Conservation (phyloP, 2,888 invertebrate genomes). For the Coleophora flavipennella region DNA sequence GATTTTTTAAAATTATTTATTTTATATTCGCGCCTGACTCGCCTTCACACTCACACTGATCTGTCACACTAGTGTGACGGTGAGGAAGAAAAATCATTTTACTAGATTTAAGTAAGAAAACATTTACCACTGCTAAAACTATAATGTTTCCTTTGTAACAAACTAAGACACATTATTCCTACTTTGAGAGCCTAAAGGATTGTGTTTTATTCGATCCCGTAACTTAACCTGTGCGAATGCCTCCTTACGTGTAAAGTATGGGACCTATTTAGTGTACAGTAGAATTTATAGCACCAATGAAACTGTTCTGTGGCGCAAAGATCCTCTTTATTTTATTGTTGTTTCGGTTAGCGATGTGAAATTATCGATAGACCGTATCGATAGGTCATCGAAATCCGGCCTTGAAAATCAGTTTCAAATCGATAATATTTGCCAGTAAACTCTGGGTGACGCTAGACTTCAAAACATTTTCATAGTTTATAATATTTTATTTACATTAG, state of each 20-base stretch:
- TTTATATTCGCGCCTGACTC: no score
- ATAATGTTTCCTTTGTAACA: background rate
- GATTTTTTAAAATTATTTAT: no score
- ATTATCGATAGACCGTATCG: background rate
- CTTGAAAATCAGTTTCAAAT: background rate
- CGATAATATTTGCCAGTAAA: no score
- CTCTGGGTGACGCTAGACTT: no score
- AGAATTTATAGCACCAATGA: constrained; percentile 26
- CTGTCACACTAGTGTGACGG: no score
- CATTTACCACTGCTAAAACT: no score
- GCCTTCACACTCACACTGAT: no score
- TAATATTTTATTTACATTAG: no score
- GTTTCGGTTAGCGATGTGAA: background rate
- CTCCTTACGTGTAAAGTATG: constrained; percentile 22
- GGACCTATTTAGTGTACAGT: constrained; percentile 25
- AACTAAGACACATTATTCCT: background rate
- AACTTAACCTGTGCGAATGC: constrained; percentile 4
- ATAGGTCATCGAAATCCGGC: background rate
- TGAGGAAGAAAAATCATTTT: no score
- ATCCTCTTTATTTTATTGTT: constrained; percentile 5
- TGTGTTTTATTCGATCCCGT: constrained; percentile 1
- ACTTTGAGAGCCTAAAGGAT: background rate
- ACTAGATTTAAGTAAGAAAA: no score
- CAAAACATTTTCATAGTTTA: no score
- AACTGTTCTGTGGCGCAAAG: constrained; percentile 12